Evolutionary conservation across 2,113 vertebrate species (phyloP).

Genomic region (Cepphus grylle): DNA sequence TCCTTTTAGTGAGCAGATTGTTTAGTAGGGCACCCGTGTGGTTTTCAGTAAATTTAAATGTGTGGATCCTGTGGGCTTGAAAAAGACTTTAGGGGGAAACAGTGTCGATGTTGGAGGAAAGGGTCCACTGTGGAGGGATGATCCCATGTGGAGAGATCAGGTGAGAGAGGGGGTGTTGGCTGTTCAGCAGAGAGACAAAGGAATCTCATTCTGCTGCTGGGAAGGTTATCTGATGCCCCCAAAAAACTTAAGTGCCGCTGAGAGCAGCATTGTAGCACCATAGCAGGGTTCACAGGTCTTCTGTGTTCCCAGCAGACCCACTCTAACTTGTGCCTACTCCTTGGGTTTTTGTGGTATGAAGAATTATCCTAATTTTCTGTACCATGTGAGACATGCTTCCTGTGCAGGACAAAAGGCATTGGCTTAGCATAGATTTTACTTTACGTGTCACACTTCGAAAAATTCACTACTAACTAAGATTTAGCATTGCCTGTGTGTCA

Average conservation of each 20-base stretch:
- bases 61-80: neutral
- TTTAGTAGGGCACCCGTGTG: neutral
- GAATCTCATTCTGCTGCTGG: neutral
- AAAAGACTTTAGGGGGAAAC: neutral
- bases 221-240: neutral
- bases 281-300: neutral
- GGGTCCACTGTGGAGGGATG: neutral
- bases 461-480: neutral
- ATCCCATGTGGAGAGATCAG: neutral
- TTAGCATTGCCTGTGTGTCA: neutral
- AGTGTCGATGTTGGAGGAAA: neutral
- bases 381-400: neutral
- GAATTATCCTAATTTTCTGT: neutral
- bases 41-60: neutral
- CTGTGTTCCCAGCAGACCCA: neutral
- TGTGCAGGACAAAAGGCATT: neutral
- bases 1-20: slow-evolving; percentile 4
- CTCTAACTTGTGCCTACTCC: neutral
- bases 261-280: neutral
- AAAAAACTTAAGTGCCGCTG: neutral
- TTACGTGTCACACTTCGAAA: neutral
- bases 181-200: neutral
- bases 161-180: neutral
- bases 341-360: neutral
- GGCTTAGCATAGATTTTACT: neutral